These are phyloP conservation scores for Heteropelma amictum DNA, from an alignment of 2,888 invertebrate genomes.

Conservation along the genomic window DNA sequence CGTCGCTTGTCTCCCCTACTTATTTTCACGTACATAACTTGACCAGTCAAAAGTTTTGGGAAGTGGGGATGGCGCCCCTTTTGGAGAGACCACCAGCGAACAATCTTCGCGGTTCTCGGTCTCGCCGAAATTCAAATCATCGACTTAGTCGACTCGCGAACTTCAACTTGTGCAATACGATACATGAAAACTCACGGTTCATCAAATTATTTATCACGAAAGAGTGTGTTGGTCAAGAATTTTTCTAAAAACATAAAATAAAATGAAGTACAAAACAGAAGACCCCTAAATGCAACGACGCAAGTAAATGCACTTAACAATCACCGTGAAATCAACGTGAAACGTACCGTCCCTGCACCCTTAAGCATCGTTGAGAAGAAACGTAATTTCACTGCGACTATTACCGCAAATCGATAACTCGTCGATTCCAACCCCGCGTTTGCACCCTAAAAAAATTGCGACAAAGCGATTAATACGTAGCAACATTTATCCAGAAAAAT, in stretches of 20 bases:
- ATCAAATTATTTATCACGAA: not conserved
- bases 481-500: too few species aligned
- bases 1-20: conserved; percentile 12
- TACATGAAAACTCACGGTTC: not conserved
- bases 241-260: not conserved
- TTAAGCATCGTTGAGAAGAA: too few species aligned
- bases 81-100: conserved; percentile 47
- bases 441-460: too few species aligned
- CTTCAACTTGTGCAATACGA: conserved; percentile 64
- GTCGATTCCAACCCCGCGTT: too few species aligned
- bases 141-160: conserved; percentile 56
- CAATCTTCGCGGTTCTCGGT: conserved; percentile 1
- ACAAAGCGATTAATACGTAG: too few species aligned
- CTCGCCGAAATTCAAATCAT: conserved; percentile 35
- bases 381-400: too few species aligned
- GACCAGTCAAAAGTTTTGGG: not conserved
- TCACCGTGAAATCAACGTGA: too few species aligned
- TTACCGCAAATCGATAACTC: too few species aligned
- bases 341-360: too few species aligned
- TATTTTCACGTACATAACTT: not conserved
- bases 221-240: not conserved
- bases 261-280: too few species aligned
- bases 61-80: conserved; percentile 45
- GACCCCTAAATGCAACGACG: too few species aligned
- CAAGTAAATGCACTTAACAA: too few species aligned